Evolutionary conservation across 2,797 vertebrate genomes (phyloP), one percentile per base, ranked within the genome.

Genomic region (Oophaga sylvatica): DNA sequence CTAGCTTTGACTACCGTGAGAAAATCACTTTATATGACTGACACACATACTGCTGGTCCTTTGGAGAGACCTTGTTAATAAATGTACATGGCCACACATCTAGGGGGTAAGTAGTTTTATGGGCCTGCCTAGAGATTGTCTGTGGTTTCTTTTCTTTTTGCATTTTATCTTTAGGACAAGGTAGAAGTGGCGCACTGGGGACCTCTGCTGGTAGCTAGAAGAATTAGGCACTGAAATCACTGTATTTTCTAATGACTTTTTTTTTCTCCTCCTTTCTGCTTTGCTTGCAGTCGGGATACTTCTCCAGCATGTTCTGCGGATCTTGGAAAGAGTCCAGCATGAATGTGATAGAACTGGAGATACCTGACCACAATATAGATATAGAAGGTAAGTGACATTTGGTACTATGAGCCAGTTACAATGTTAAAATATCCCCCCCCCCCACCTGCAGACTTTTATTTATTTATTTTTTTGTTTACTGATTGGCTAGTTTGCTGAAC

Each of bases 231-330:
- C 9, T 8, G 0, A 45, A 20, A 31, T 10, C 57, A 15, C 16
- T 31, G 19, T 60, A 17, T 41, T 31, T 4, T 60, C 22, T 11
- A 6, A 9, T 67, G n/a, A n/a, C 45, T 11, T 12, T 35, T 82
- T 56, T 11, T 45, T 15, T 10, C 1, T 10, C 1, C 0, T 20
- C 17, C 17, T 57, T 35, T 2, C 22, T 60, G 6, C 12, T 5
- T 73, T 90, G 6, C 60, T 11, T 92, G 0, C 88, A 99, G 98
- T 99, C 98, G 1, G 98, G 97, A 22, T 99, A 99, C 94, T 99
- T 99, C 92, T 98, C 97, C 92, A 99, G 98, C 92, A 99, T 99
- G 98, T 99, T 99, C 94, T 99, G 98, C 71, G 98, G 98, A 62
- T 99, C 97, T 63, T 99, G 98, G 98, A 99, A 96, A 90, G 98